A percentile compares a stretch with the other conserved stretches of the same genome.
Conservation (phyloP, 2,113 vertebrate genomes). For the Carollia perspicillata region DNA sequence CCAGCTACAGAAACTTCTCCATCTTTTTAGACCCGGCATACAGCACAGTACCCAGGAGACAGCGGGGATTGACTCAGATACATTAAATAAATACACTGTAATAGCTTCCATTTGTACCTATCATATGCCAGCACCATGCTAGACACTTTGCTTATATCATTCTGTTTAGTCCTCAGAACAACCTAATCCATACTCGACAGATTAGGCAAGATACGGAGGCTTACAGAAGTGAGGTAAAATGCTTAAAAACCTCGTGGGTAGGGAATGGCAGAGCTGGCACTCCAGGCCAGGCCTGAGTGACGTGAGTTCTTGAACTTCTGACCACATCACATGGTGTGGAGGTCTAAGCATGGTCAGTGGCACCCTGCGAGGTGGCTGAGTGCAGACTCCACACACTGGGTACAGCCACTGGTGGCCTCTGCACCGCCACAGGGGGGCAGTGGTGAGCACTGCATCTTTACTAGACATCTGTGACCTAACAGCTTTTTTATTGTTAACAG, state of each 20-base stretch:
- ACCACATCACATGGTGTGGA: neutral
- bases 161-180: neutral
- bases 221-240: neutral
- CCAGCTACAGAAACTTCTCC: neutral
- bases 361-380: neutral
- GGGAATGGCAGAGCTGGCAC: neutral
- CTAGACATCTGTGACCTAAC: neutral
- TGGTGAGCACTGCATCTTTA: neutral
- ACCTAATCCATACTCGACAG: neutral
- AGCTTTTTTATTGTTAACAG: neutral
- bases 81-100: neutral
- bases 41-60: neutral
- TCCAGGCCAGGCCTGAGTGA: neutral
- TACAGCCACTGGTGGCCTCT: neutral
- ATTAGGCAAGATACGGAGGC: neutral
- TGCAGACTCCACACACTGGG: neutral
- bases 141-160: neutral
- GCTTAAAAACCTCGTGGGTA: neutral
- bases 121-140: neutral
- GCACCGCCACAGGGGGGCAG: neutral
- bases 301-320: neutral
- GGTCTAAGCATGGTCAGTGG: neutral
- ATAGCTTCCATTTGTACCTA: neutral
- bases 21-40: neutral
- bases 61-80: neutral